Percentiles rank a stretch among this genome's conserved stretches.
phyloP scores from a whole-genome alignment of 2,113 vertebrate genomes.

The Sceloporus tristichus region DNA sequence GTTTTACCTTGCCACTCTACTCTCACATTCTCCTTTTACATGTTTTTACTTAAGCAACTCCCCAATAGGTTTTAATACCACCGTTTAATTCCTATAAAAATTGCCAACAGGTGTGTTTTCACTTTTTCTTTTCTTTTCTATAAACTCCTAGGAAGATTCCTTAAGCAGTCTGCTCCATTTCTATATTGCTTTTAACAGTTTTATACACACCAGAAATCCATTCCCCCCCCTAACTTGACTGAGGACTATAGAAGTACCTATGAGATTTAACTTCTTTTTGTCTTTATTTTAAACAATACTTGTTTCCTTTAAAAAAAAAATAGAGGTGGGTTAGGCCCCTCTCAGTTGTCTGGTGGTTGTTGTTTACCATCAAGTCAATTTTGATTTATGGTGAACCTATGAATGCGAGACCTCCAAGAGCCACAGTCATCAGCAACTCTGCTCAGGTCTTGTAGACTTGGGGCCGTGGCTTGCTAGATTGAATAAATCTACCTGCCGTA shows the following conservation, averaged over 20 bases:
- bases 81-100: neutral
- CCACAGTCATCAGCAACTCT: too few species aligned
- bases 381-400: too few species aligned
- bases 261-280: neutral
- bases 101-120: neutral
- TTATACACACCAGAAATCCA: neutral
- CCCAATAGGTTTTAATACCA: too few species aligned
- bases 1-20: neutral
- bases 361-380: too few species aligned
- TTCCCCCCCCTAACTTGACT: neutral
- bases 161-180: neutral
- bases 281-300: neutral
- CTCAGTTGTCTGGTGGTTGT: neutral
- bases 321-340: neutral
- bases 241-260: neutral
- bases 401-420: too few species aligned
- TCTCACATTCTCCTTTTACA: neutral
- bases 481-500: neutral
- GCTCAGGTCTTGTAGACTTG: too few species aligned
- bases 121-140: neutral
- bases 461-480: too few species aligned
- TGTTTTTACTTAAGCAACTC: neutral
- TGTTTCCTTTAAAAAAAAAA: neutral
- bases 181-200: neutral
- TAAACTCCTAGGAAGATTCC: neutral